phyloP scores from a whole-genome alignment of 2,797 vertebrate species.

The Danionella dracula region DNA sequence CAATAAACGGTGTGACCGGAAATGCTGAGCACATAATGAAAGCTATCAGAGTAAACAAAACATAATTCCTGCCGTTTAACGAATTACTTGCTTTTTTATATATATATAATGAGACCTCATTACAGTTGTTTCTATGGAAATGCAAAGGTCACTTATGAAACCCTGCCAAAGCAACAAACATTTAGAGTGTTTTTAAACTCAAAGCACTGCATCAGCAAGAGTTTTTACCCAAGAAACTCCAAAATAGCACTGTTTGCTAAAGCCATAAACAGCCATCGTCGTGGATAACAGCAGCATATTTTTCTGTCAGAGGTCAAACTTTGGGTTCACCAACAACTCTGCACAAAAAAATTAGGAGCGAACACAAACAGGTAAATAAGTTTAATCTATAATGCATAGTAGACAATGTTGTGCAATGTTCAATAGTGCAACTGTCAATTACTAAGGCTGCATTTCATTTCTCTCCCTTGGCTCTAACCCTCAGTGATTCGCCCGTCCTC shows the following conservation, averaged over 20 bases:
- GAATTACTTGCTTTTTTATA: conserved; percentile 13
- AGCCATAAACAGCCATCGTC: conserved; percentile 8
- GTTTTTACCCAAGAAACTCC: conserved; percentile 1
- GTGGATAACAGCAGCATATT: conserved; percentile 24
- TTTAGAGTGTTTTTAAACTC: conserved; percentile 1
- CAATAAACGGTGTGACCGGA: background rate
- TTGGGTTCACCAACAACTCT: background rate
- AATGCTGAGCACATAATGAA: conserved; percentile 10
- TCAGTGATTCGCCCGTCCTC: no score
- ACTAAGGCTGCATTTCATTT: no score
- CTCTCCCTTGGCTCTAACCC: no score
- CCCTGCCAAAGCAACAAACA: conserved; percentile 39
- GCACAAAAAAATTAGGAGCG: background rate
- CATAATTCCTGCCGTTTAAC: conserved; percentile 21
- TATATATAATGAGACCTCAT: conserved; percentile 43
- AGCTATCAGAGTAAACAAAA: background rate
- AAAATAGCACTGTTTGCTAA: conserved; percentile 12
- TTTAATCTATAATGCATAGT: conserved; percentile 47
- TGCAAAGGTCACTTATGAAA: conserved; percentile 49
- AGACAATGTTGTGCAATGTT: conserved; percentile 41
- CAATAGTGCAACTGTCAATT: conserved; percentile 46
- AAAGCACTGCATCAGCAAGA: background rate
- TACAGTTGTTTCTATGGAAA: conserved; percentile 55
- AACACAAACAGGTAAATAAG: conserved; percentile 30
- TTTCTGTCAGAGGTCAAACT: background rate